Conservation (phyloP, 2,888 invertebrate genomes). For the Anaspis maculata region DNA sequence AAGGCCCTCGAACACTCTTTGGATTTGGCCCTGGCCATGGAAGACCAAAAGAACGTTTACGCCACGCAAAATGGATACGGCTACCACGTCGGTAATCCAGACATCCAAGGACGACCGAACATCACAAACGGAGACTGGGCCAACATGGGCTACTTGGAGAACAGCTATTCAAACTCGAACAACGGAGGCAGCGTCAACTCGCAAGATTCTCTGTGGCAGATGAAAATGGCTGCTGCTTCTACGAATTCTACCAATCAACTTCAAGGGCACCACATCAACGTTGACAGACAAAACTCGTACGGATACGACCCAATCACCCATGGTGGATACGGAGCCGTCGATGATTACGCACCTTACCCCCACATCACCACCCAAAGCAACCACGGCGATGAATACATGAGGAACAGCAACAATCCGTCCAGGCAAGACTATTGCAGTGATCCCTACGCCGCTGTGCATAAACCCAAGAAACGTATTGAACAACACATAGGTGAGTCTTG, state of each 20-base stretch:
- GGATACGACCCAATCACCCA: conserved; percentile 73
- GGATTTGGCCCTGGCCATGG: conserved; percentile 74
- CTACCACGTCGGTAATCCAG: conserved; percentile 67
- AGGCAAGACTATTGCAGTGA: conserved; percentile 82
- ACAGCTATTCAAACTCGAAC: conserved; percentile 87
- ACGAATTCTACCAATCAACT: conserved; percentile 57
- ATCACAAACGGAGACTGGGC: conserved; percentile 76
- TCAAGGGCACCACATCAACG: conserved; percentile 49
- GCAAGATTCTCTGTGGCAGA: conserved; percentile 89
- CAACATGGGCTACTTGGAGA: conserved; percentile 85
- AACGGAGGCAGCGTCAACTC: conserved; percentile 94
- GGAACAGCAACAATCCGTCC: conserved; percentile 73
- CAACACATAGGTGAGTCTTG: conserved; percentile 72
- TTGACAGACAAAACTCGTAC: conserved; percentile 57
- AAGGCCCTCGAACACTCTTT: conserved; percentile 85
- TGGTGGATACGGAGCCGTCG: conserved; percentile 73
- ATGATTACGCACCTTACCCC: conserved; percentile 80
- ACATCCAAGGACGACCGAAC: conserved; percentile 57
- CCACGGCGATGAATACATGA: conserved; percentile 61
- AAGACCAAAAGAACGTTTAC: conserved; percentile 81
- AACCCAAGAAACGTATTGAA: conserved; percentile 80
- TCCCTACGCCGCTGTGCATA: conserved; percentile 83
- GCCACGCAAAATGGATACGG: conserved; percentile 79
- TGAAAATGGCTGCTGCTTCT: conserved; percentile 77
- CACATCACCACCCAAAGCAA: conserved; percentile 62